phyloP scores from a whole-genome alignment of 2,113 vertebrate genomes.

The Phalacrocorax pelagicus region DNA sequence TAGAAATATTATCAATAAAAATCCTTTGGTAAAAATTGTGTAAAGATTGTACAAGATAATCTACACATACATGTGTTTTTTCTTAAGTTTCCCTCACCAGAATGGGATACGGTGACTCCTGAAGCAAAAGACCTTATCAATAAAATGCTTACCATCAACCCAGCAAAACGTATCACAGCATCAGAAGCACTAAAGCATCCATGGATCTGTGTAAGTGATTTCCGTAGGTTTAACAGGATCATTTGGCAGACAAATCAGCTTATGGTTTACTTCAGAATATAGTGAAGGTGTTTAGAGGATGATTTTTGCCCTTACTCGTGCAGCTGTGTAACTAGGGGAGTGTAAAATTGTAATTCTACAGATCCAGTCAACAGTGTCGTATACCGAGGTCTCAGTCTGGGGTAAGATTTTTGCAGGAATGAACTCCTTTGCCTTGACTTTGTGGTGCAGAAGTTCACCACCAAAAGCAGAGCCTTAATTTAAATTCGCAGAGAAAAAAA shows the following conservation, averaged over 20 bases:
- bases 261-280: not conserved
- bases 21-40: not conserved
- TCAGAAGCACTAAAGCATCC: constrained; percentile 94
- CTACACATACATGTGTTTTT: not conserved
- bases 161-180: constrained; percentile 91
- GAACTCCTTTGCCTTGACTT: not conserved
- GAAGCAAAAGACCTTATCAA: constrained; percentile 99
- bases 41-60: not conserved
- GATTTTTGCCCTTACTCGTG: not conserved
- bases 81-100: constrained; percentile 92
- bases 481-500: not conserved
- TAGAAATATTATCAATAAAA: not conserved
- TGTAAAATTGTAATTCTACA: not conserved
- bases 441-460: not conserved
- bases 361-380: fast-evolving
- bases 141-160: constrained; percentile 98
- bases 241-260: not conserved
- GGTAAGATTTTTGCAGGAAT: not conserved
- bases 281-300: not conserved
- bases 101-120: constrained; percentile 97
- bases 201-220: constrained; percentile 92
- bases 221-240: not conserved
- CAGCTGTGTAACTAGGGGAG: not conserved
- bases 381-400: not conserved
- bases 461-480: not conserved